These are phyloP conservation scores for Nineta flava DNA, from an alignment of 2,888 invertebrate species.

Conservation along the genomic window DNA sequence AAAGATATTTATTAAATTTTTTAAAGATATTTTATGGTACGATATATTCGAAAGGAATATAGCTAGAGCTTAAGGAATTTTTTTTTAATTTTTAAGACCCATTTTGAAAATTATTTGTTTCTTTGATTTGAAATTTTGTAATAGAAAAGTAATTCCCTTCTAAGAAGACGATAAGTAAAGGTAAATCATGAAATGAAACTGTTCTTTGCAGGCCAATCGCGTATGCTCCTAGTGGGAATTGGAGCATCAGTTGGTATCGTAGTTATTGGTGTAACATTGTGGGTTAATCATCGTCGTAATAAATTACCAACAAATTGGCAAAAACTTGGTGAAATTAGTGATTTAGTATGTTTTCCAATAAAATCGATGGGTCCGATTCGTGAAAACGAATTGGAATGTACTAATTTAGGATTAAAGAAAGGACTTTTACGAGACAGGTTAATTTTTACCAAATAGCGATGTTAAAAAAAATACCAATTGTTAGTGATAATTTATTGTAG, in stretches of 20 bases:
- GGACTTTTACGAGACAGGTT: slow-evolving; percentile 39
- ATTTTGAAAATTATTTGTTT: no score
- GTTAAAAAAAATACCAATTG: no score
- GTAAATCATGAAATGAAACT: no score
- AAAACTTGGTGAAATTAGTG: slow-evolving; percentile 37
- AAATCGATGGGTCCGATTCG: slow-evolving; percentile 39
- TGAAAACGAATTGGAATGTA: slow-evolving; percentile 33
- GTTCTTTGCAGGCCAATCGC: slow-evolving; percentile 7
- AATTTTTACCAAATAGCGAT: neutral
- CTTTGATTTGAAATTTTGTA: no score
- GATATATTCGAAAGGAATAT: no score
- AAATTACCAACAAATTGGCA: slow-evolving; percentile 35
- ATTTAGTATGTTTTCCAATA: slow-evolving; percentile 37
- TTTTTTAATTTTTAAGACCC: no score
- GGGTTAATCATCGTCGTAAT: slow-evolving; percentile 9
- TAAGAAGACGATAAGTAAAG: no score
- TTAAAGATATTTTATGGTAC: no score
- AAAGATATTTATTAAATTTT: no score
- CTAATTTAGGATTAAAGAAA: slow-evolving; percentile 34
- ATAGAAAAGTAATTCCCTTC: no score
- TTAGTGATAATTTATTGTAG: slow-evolving; percentile 22
- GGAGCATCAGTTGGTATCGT: slow-evolving; percentile 9
- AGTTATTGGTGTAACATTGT: slow-evolving; percentile 9
- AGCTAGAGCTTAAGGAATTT: no score
- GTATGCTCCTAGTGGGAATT: slow-evolving; percentile 7